These are phyloP conservation scores for Blennius ocellaris DNA, from an alignment of 2,113 vertebrate genomes.

Conservation along the genomic window DNA sequence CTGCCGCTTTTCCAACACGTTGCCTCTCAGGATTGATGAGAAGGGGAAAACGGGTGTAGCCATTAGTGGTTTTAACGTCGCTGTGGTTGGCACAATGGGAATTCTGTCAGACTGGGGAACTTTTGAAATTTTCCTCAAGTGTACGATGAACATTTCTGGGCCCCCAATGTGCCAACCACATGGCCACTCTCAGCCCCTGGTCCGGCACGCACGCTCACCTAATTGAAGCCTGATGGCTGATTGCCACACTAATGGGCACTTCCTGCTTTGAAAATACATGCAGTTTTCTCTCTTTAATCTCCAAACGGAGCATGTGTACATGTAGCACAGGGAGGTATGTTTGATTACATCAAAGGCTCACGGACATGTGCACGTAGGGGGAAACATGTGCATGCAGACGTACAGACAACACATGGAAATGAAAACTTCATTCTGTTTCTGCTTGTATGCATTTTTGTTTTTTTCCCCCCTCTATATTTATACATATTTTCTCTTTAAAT, in stretches of 20 bases:
- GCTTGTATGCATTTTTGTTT: neutral
- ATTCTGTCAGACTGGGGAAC: constrained; percentile 14
- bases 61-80: constrained; percentile 53
- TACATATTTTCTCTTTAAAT: neutral
- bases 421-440: neutral
- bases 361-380: neutral
- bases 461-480: neutral
- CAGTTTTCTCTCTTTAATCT: constrained; percentile 35
- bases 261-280: constrained; percentile 39
- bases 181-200: constrained; percentile 46
- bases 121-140: constrained; percentile 16
- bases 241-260: constrained; percentile 20
- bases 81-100: constrained; percentile 15
- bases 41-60: constrained; percentile 2
- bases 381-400: neutral
- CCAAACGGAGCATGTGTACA: neutral
- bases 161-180: constrained; percentile 59
- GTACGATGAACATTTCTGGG: constrained; percentile 36
- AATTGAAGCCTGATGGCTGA: constrained; percentile 57
- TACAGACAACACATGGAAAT: neutral
- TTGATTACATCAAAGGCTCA: neutral
- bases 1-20: constrained; percentile 49
- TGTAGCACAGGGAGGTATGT: neutral
- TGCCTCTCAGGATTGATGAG: constrained; percentile 29
- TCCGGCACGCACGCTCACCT: constrained; percentile 27